Base-by-base conservation (phyloP, 1,140 invertebrate species). In the Drosophila obscura region DNA sequence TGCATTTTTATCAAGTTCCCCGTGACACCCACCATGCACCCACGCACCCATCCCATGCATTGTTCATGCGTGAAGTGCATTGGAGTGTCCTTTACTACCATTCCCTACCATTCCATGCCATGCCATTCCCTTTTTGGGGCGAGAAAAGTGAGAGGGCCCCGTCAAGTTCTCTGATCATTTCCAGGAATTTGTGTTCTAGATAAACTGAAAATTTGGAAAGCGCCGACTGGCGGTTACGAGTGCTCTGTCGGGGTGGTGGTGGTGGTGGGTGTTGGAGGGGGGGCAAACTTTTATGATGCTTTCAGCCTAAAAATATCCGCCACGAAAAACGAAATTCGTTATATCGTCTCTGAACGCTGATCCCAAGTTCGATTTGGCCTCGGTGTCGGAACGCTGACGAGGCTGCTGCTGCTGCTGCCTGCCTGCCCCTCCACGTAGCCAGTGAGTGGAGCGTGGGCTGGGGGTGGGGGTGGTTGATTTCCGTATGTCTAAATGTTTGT, bases 231-330 rank as follows among this genome's bases (percentile, higher is more conserved):
- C 35, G 35, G 35, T 39, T 28, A 19, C 19, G 19, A 19, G 1
- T 1, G 19, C 1, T 19, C 19, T 35, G 3, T 2, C 9, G 31
- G 9, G 11, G 31, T 7, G 28, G 7, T 1, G 31, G 9, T n/a
- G 35, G 35, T 9, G 7, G 2, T 7, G 2, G 35, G 46, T 9
- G 11, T 22, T n/a, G 19, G 19, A 19, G 22, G 2, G 19, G 13
- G 44, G 11, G 5, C n/a, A 11, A 68, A 57, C 16, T 69, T 68
- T 55, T 49, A 69, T 57, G 66, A 57, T 69, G 51, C 64, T 68
- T 39, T 69, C 31, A 11, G 28, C 64, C 64, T 68, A 69, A 69
- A 69, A 69, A 69, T 69, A 69, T 43, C 11, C 48, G 58, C 26
- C 26, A 8, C 15, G 13, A 22, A 43, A 31, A 61, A 43, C 28